These are phyloP conservation scores for Dasypolia templi DNA, from an alignment of 2,888 invertebrate species.

Conservation along the genomic window DNA sequence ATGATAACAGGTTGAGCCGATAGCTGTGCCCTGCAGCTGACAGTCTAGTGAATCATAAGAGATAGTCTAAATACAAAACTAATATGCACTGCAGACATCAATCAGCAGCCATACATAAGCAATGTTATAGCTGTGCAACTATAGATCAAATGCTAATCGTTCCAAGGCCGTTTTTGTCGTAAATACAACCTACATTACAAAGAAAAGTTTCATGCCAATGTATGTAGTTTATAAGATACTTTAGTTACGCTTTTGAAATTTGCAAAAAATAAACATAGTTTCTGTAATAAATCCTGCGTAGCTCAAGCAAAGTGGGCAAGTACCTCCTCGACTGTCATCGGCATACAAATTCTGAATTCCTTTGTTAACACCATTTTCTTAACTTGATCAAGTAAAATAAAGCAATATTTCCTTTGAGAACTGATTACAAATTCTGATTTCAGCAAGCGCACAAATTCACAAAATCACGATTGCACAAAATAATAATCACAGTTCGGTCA, in stretches of 20 bases:
- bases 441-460: not conserved
- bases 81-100: constrained; percentile 39
- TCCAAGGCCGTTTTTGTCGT: constrained; percentile 40
- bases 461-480: constrained; percentile 14
- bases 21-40: constrained; percentile 15
- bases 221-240: not conserved
- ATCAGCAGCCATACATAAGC: constrained; percentile 34
- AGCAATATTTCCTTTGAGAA: constrained; percentile 8
- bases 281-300: constrained; percentile 15
- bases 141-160: constrained; percentile 19
- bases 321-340: constrained; percentile 97
- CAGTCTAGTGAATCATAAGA: constrained; percentile 20
- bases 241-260: not conserved
- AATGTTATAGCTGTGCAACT: constrained; percentile 10
- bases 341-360: constrained; percentile 98
- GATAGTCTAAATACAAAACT: constrained; percentile 13
- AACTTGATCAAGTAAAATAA: constrained; percentile 13
- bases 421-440: constrained; percentile 7
- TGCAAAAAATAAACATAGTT: constrained; percentile 2
- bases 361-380: constrained; percentile 94
- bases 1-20: constrained; percentile 36
- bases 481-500: constrained; percentile 3
- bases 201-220: not conserved
- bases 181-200: constrained; percentile 11
- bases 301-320: constrained; percentile 46